phyloP scores from a whole-genome alignment of 1,140 invertebrate species.

The Platyura marginata region DNA sequence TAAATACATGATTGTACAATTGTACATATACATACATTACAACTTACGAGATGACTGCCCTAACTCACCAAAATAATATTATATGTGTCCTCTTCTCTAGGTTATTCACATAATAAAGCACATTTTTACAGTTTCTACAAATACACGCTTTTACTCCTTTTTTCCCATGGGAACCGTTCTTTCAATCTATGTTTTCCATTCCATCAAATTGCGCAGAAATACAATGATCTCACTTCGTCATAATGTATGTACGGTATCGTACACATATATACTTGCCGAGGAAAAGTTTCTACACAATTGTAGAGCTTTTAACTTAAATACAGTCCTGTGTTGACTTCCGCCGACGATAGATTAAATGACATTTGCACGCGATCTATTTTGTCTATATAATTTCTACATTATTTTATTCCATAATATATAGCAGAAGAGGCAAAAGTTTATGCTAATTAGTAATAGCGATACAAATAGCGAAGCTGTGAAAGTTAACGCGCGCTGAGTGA shows the following conservation, averaged over 20 bases:
- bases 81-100: not conserved
- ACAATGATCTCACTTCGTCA: not conserved
- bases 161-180: not conserved
- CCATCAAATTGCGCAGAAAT: not conserved
- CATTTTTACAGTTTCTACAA: not conserved
- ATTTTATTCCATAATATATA: no score
- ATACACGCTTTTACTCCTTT: not conserved
- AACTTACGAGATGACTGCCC: not conserved
- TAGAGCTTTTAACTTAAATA: not conserved
- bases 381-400: no score
- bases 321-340: not conserved
- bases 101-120: not conserved
- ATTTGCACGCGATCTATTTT: not conserved
- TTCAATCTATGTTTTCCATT: not conserved
- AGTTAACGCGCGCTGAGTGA: no score
- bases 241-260: not conserved
- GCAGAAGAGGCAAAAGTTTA: no score
- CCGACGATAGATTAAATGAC: not conserved
- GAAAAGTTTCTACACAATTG: not conserved
- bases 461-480: no score
- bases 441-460: no score
- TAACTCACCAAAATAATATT: not conserved
- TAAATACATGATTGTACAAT: not conserved
- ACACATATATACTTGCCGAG: not conserved
- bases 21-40: not conserved